Evolutionary conservation across 2,113 vertebrate species (phyloP), one percentile per base, ranked within the genome.

Genomic region (Callaeas wilsoni): DNA sequence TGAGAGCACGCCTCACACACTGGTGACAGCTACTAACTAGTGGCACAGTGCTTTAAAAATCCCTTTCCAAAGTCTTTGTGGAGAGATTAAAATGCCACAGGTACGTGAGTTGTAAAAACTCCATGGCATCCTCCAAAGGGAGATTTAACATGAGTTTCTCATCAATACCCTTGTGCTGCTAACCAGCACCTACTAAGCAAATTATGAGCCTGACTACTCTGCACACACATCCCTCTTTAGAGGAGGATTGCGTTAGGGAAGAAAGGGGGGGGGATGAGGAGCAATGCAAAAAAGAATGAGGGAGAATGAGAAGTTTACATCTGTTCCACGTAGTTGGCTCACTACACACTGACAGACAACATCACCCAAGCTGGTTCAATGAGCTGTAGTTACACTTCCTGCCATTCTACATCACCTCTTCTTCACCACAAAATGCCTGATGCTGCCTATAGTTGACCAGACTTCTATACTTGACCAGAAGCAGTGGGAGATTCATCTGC

Each of bases 11-110:
- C 62, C 49, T 82, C 70, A 21, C 52, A 18, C 55, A 4, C 82
- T 75, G 92, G 79, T 92, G 92, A 96, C 94, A 94, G 79, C 79
- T 92, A 85, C 95, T 95, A 95, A 95, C 81, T 52, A 79, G 84
- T 60, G 76, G 47, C 12, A 32, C 67, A 18, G 53, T 26, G 41
- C 74, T 82, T 89, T 46, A 85, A 84, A 96, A 81, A 71, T 44
- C 78, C 33, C 33, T 69, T 73, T 35, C 57, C 26, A 10, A 64
- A 95, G 70, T n/a, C 53, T 90, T 82, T 53, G 55, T 0, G 2
- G 67, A 67, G 59, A 88, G 59, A 88, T 81, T 88, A 88, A 94
- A 93, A 77, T 16, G 55, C 78, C 75, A 52, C 10, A 1, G 3
- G 6, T 55, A 25, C 0, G 0, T 30, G 83, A 84, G 62, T 27